Percentiles rank a stretch among this genome's conserved stretches.
These are phyloP conservation scores for Chrysochloris asiatica DNA, from an alignment of 2,113 vertebrate species.

Conservation along the genomic window DNA sequence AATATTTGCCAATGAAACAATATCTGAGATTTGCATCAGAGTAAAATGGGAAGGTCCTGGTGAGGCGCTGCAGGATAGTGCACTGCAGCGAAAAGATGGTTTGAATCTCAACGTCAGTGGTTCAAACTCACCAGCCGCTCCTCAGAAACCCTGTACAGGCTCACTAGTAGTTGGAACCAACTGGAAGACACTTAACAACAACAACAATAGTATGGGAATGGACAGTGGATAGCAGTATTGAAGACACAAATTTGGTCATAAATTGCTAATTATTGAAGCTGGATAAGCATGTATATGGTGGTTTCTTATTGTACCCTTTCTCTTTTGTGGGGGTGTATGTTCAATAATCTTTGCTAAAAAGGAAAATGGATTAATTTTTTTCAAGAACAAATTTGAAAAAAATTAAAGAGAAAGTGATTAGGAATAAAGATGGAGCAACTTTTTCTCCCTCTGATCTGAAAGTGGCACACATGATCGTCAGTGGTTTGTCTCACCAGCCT, in stretches of 20 bases:
- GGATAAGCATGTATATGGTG: neutral
- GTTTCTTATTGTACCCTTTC: neutral
- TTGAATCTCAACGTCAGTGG: too few species aligned
- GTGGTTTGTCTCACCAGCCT: too few species aligned
- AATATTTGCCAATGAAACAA: constrained; percentile 30
- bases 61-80: too few species aligned
- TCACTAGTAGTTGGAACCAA: too few species aligned
- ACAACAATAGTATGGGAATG: neutral
- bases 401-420: neutral
- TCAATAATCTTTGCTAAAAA: neutral
- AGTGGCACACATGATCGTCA: neutral
- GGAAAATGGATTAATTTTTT: neutral
- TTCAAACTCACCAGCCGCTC: too few species aligned
- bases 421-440: neutral
- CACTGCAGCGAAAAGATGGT: too few species aligned
- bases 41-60: too few species aligned
- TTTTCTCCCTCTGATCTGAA: neutral
- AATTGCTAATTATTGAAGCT: neutral
- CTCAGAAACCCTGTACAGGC: too few species aligned
- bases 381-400: neutral
- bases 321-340: neutral
- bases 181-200: too few species aligned
- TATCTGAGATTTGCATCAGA: constrained; percentile 27
- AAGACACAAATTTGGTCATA: neutral
- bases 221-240: neutral